Base-by-base conservation (phyloP, 2,888 invertebrate genomes). In the Nemapogon koenigi region DNA sequence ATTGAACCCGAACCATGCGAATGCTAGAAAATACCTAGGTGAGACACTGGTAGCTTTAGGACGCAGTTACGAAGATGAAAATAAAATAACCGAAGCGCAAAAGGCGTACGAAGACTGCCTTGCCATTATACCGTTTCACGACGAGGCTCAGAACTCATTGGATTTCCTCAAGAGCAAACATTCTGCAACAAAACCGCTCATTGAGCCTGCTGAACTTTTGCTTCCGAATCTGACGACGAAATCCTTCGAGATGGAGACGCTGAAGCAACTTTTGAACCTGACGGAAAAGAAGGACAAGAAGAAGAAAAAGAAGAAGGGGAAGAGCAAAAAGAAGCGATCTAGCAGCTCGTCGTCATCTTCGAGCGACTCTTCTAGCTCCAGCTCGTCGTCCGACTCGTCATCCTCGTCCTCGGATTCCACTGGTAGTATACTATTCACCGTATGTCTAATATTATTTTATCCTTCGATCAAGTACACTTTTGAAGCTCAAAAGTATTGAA, bases 11-110 rank as follows among this genome's bases (percentile, higher is more conserved):
- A 90, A 87, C 45, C 97, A 97, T 67, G 88, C 89, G 2, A 97
- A 97, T 71, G 97, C 96, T 19, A 86, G 91, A 40, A 95, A 94
- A 63, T 97, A 97, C 70, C 87, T 95, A 81, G 91, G 94, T 19
- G 95, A 97, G 66, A 97, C 96, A 1, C 70, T 95, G 30, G 90
- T 95, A 1, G 96, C 95, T 0, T 73, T 91, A 35, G 96, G 93
- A 22, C 85, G 92, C 35, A 93, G 92, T 57, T 91, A 90, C 59
- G 93, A 94, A 58, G 92, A 92, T 50, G 91, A 91, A 49, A 90
- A 89, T 55, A 91, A 92, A 51, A 83, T 89, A 37, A 88, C 91
- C 2, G 92, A 93, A 48, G 93, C 94, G 1, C 82, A 89, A 40
- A 91, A 91, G 50, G 89, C 91, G 0, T 94, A 93, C 51, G 89